Conservation (phyloP, 2,888 invertebrate species). For the Peribatodes rhomboidaria region DNA sequence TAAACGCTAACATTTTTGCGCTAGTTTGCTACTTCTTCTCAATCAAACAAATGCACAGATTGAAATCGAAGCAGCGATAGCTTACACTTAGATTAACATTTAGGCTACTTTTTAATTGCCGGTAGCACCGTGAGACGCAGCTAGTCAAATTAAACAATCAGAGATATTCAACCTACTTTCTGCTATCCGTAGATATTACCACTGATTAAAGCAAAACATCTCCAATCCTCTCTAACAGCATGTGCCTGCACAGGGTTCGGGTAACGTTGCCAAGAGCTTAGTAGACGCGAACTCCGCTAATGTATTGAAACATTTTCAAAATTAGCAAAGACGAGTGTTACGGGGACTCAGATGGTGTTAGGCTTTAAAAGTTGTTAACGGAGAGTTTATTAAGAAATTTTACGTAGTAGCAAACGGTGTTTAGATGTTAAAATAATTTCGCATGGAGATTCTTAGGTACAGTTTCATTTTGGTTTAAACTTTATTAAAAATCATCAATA, state of each 20-base stretch:
- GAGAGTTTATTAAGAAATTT: background rate
- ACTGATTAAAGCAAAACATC: slow-evolving; percentile 27
- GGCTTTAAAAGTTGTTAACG: too few relatives aligned
- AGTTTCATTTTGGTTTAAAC: too few relatives aligned
- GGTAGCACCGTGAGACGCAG: too few relatives aligned
- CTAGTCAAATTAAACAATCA: too few relatives aligned
- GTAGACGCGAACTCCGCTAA: slow-evolving; percentile 24
- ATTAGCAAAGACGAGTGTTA: slow-evolving; percentile 14
- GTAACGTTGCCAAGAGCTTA: slow-evolving; percentile 34
- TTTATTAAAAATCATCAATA: too few relatives aligned
- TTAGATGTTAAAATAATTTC: background rate
- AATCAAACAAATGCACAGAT: too few relatives aligned
- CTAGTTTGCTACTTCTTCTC: too few relatives aligned
- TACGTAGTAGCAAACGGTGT: background rate
- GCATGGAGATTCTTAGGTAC: too few relatives aligned
- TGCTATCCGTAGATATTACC: background rate
- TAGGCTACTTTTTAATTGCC: too few relatives aligned
- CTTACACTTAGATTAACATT: too few relatives aligned
- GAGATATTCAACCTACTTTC: background rate
- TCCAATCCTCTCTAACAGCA: slow-evolving; percentile 18
- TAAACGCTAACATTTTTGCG: too few relatives aligned
- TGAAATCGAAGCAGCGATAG: too few relatives aligned
- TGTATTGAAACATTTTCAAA: slow-evolving; percentile 35
- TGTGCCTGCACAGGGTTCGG: slow-evolving; percentile 8
- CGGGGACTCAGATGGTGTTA: background rate